Base-by-base conservation (phyloP, 2,113 vertebrate genomes). In the Microcebus tavaratra region DNA sequence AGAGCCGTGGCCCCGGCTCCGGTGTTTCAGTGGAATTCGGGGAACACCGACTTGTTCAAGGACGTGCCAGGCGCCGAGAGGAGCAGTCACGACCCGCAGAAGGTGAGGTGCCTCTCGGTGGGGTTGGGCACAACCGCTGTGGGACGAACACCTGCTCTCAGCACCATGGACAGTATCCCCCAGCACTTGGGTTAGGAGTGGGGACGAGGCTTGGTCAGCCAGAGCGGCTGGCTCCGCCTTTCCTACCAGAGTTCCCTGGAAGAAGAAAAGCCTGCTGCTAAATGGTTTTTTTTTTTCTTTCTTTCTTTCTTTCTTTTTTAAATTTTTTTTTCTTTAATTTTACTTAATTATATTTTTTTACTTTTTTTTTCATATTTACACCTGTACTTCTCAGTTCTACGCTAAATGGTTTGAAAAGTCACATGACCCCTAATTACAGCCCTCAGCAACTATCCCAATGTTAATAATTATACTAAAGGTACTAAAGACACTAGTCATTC, bases 41-140 rank as follows among this genome's bases (percentile, higher is more conserved):
- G n/a, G 2, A 21, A 8, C 63, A 1, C 21, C 0, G 8, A 1
- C 21, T 5, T 3, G 0, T 8, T n/a, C 27, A 36, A 0, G 55
- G 0, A 0, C 4, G 18, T 0, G 10, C 13, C 7, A 10, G 88
- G 11, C 21, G 0, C 18, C 0, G 1, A 5, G 20, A 7, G 25
- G 29, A 1, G 21, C 1, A 5, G 7, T 9, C 17, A 1, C 13
- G 0, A 39, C 4, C 34, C 63, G 4, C 17, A 2, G 73, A 27
- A 42, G 13, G 53, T 34, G 42, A 70, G 29, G 0, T 55, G 18
- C 59, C 36, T 65, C 0, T 8, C 0, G 2, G 76, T 14, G 73
- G 23, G 17, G 23, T 0, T 3, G 3, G 48, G 25, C 23, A 5
- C 21, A 6, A 0, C 48, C 0, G 0, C 75, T 1, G 25, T 13